A percentile compares a stretch with the other conserved stretches of the same genome.
These are phyloP conservation scores for Leptinotarsa haldemani DNA, from an alignment of 2,888 invertebrate genomes.

Conservation along the genomic window DNA sequence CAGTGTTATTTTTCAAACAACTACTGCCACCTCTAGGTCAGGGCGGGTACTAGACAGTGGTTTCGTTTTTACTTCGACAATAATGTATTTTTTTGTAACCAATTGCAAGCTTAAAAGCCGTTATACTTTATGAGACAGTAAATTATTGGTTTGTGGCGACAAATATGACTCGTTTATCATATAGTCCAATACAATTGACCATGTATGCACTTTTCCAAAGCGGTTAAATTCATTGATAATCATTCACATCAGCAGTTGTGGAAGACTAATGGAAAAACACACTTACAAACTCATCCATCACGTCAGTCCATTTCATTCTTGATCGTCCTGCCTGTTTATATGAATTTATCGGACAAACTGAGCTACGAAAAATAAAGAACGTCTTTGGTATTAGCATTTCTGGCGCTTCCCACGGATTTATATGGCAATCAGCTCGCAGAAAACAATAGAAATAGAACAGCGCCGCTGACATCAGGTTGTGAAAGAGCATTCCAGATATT, in stretches of 20 bases:
- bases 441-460: slow-evolving; percentile 27
- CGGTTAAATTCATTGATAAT: neutral
- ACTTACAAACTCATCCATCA: slow-evolving; percentile 17
- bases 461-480: slow-evolving; percentile 12
- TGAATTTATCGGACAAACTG: slow-evolving; percentile 23
- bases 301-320: slow-evolving; percentile 8
- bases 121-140: no score
- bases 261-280: slow-evolving; percentile 8
- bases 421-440: slow-evolving; percentile 18
- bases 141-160: no score
- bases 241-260: neutral
- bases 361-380: slow-evolving; percentile 16
- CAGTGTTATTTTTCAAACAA: no score
- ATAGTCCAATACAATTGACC: no score
- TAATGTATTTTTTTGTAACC: no score
- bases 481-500: slow-evolving; percentile 22
- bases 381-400: slow-evolving; percentile 23
- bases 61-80: no score
- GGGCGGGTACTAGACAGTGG: no score
- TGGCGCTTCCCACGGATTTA: slow-evolving; percentile 20
- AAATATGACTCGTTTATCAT: no score
- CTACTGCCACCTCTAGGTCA: no score
- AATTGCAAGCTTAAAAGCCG: no score
- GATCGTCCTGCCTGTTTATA: slow-evolving; percentile 16
- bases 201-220: no score